These are phyloP conservation scores for Chironomus striatipennis DNA, from an alignment of 1,140 invertebrate genomes.

Conservation along the genomic window DNA sequence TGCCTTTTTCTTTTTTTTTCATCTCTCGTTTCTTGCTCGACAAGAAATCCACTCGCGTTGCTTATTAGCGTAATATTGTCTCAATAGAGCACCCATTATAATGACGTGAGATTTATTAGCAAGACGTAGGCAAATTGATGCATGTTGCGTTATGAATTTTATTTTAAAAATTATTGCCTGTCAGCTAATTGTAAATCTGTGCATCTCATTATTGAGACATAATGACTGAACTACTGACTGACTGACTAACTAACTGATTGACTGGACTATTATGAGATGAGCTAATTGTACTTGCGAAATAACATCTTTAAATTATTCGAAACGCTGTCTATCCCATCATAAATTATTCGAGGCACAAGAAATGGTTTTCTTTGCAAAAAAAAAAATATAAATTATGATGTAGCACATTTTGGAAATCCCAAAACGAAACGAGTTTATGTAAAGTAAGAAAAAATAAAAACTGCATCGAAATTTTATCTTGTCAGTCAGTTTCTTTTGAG, in stretches of 20 bases:
- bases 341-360: too few species aligned
- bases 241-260: not conserved
- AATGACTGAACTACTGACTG: not conserved
- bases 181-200: not conserved
- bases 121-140: not conserved
- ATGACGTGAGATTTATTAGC: not conserved
- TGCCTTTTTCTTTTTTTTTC: not conserved
- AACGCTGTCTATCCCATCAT: too few species aligned
- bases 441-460: too few species aligned
- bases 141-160: not conserved
- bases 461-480: too few species aligned
- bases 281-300: not conserved
- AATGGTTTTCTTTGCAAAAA: too few species aligned
- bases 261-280: not conserved
- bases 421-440: too few species aligned
- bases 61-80: not conserved
- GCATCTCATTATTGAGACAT: not conserved
- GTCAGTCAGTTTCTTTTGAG: too few species aligned
- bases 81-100: not conserved
- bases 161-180: not conserved
- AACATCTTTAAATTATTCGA: too few species aligned
- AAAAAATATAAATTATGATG: too few species aligned
- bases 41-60: too few species aligned
- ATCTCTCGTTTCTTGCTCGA: not conserved
- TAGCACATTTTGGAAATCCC: too few species aligned